Evolutionary conservation across 2,113 vertebrate genomes (phyloP).

Genomic region (Cynoglossus semilaevis): DNA sequence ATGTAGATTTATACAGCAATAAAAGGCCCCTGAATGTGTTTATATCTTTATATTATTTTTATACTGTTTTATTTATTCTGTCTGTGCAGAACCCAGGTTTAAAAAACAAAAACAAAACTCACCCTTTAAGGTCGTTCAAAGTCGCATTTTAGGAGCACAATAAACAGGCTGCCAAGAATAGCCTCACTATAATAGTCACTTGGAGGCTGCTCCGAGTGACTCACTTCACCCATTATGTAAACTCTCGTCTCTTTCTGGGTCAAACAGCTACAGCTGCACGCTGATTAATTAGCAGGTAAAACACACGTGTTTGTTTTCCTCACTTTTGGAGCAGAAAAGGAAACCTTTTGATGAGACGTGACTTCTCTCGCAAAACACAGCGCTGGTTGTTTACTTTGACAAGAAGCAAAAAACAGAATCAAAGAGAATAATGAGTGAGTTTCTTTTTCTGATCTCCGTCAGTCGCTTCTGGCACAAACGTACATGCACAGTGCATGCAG

Average conservation of each 20-base stretch:
- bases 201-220: background rate
- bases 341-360: slow-evolving; percentile 29
- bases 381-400: slow-evolving; percentile 29
- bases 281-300: slow-evolving; percentile 11
- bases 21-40: too few species aligned
- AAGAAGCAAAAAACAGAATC: slow-evolving; percentile 16
- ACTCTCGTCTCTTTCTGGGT: background rate
- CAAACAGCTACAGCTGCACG: background rate
- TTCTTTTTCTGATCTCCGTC: slow-evolving; percentile 21
- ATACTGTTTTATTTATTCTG: background rate
- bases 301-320: slow-evolving; percentile 20
- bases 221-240: background rate
- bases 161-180: slow-evolving; percentile 1
- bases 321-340: background rate
- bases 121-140: slow-evolving; percentile 2
- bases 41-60: too few species aligned
- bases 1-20: too few species aligned
- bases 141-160: background rate
- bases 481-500: background rate
- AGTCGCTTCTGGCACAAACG: background rate
- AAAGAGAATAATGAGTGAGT: slow-evolving; percentile 27
- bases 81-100: too few species aligned
- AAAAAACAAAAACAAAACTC: background rate
- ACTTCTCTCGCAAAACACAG: slow-evolving; percentile 23
- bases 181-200: background rate